phyloP scores from a whole-genome alignment of 92 coral and sea anemone species.

The Porites divaricata region DNA sequence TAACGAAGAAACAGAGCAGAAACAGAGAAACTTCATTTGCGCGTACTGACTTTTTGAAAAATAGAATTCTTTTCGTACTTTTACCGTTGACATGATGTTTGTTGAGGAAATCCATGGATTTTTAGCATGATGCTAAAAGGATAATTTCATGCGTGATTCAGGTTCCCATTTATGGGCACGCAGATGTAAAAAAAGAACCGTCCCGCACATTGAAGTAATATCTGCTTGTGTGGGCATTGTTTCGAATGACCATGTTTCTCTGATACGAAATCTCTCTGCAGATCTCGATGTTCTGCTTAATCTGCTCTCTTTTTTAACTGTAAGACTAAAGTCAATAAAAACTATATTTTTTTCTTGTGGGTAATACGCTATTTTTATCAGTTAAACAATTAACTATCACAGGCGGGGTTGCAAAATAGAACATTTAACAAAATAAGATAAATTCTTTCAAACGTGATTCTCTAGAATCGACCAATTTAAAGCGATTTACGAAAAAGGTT shows the following conservation, averaged over 20 bases:
- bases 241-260: background rate
- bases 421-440: slow-evolving; percentile 14
- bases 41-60: background rate
- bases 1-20: slow-evolving; percentile 7
- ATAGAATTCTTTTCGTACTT: background rate
- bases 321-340: background rate
- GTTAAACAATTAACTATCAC: background rate
- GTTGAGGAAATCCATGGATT: background rate
- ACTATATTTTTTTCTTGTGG: no score
- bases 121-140: background rate
- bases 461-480: background rate
- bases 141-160: background rate
- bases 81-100: background rate
- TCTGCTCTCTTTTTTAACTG: background rate
- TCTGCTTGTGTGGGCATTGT: background rate
- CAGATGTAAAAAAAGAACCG: background rate
- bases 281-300: slow-evolving; percentile 4
- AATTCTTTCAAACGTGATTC: background rate
- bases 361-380: background rate
- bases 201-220: background rate
- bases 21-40: background rate
- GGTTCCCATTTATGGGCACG: background rate
- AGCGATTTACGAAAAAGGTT: background rate
- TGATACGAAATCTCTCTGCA: slow-evolving; percentile 26
- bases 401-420: background rate